Base-by-base conservation (phyloP, 2,113 vertebrate genomes). In the Anseranas semipalmata region DNA sequence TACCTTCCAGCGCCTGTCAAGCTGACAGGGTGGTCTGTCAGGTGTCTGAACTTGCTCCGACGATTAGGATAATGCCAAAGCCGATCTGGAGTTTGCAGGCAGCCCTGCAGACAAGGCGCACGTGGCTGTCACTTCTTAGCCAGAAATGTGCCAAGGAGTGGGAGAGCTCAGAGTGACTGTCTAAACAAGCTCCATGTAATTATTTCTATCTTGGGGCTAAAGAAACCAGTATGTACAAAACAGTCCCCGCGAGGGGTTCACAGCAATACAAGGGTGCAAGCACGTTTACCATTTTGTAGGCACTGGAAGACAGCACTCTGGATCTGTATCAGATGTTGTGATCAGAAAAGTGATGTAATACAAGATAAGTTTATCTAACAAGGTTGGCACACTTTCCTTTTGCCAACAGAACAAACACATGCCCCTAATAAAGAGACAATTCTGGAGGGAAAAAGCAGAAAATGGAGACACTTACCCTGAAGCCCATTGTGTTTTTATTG, bases 1-100 rank as follows among this genome's bases (percentile, higher is more conserved):
- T 96, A 98, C 99, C 99, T 99, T 96, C 98, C 99, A 62, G 99
- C 97, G 53, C 98, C 98, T 2, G 93, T 98, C 95, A 99, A 55
- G 46, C 98, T 98, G 27, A 98, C 97, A 1, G 99, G 98, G 87
- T 98, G 98, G 74, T 99, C 98, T 83, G 98, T 97, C 93, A 99
- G 95, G 91, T 98, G 97, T 76, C 97, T 98, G 96, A 99, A 98
- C 97, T 98, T 99, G 95, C 96, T 98, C 60, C 98, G 97, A 88
- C 73, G 93, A 55, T 97, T 32, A 10, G 98, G 97, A 84, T 99
- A 98, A 96, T 98, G 98, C 99, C 99, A 99, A 82, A 99, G 98
- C 32, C 59, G 78, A 96, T 98, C 98, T 6, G 94, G 87, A 12
- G 89, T 45, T 21, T 98, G 98, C 20, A 98, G 91, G 66, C 96